Base-by-base conservation (phyloP, 1,140 invertebrate species). In the Formica selysi region DNA sequence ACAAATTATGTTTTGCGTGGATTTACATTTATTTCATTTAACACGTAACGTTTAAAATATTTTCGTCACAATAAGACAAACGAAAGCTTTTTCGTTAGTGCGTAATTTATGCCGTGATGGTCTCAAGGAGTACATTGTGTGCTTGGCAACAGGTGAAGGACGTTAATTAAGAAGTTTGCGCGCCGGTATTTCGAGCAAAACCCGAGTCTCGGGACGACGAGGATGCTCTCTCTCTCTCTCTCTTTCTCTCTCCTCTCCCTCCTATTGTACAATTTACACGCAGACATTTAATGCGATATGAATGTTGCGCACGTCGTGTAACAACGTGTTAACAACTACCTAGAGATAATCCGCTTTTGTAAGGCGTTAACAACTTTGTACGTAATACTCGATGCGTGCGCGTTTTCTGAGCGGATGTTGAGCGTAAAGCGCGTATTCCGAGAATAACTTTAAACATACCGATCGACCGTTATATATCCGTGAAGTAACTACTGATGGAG, bases 101-200 rank as follows among this genome's bases (percentile, higher is more conserved):
- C 68, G 36, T 61, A 73, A 83, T 83, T 83, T 74, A 61, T 57
- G 26, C 26, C 54, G 26, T 26, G 16, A 8, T 83, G 29, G 61
- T 54, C 54, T 61, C 38, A 83, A 74, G 54, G 38, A 29, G 68
- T 19, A 38, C 67, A 61, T 83, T 74, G 68, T 74, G 54, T 38
- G 62, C 79, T 83, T 74, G 79, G 79, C 79, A 83, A 83, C 79
- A 83, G 79, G 79, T 83, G 79, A 83, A 83, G 68, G 54, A 74
- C 54, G 79, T 83, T 83, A 83, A 83, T 83, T 83, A 83, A 83
- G 79, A 83, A 83, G 79, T 83, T 83, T 54, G 26, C 79, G 78
- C 78, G 78, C 16, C 26, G 29, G 54, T 61, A 74, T 83, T 83
- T 74, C 68, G 71, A 48, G 68, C 79, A 61, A 83, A 61, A 83